phyloP scores from a whole-genome alignment of 1,140 invertebrate species.

The Branchinecta lynchi region DNA sequence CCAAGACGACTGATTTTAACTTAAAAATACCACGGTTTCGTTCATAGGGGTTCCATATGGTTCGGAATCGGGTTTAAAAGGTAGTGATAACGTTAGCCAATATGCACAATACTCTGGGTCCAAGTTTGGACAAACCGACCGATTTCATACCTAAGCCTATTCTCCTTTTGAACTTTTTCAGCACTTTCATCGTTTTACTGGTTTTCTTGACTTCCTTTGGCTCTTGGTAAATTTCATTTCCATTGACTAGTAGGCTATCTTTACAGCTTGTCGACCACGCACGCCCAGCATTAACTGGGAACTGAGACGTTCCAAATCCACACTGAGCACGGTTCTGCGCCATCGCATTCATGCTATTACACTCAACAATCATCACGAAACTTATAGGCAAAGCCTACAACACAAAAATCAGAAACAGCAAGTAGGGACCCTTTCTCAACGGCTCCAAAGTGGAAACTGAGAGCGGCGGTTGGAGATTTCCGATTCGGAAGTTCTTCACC shows the following conservation, averaged over 20 bases:
- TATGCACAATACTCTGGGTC: too few species aligned
- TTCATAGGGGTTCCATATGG: too few species aligned
- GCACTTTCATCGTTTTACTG: constrained; percentile 35
- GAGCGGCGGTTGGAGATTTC: background rate
- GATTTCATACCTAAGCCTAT: constrained; percentile 37
- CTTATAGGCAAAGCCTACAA: background rate
- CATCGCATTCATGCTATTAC: background rate
- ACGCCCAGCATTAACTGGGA: background rate
- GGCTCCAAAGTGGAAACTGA: background rate
- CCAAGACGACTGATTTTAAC: too few species aligned
- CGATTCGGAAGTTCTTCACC: background rate
- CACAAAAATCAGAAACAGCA: too few species aligned
- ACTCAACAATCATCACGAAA: background rate
- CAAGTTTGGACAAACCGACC: background rate
- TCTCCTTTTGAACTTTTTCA: constrained; percentile 40
- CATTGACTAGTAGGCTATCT: background rate
- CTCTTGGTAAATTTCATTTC: background rate
- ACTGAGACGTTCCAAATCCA: background rate
- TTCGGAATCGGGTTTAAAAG: background rate
- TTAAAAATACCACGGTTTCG: too few species aligned
- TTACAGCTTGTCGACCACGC: background rate
- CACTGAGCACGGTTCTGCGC: background rate
- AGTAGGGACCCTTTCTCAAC: background rate
- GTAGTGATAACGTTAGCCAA: constrained; percentile 9
- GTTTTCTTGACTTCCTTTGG: constrained; percentile 12